A percentile compares a stretch with the other conserved stretches of the same genome.
These are phyloP conservation scores for Brachyalestes nurse DNA, from an alignment of 2,797 vertebrate species.

Conservation along the genomic window DNA sequence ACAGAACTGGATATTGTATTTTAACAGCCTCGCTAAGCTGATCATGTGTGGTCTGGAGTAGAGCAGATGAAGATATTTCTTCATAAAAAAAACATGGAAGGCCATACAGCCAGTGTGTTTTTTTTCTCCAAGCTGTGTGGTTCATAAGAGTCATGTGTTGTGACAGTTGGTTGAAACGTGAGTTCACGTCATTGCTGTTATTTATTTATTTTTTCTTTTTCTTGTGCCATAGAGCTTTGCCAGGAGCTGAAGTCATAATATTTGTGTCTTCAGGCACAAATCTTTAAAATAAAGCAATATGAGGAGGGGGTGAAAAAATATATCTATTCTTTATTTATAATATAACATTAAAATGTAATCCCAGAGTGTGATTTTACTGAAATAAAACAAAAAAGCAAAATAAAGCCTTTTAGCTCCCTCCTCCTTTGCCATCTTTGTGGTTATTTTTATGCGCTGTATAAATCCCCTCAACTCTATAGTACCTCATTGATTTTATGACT, in stretches of 20 bases:
- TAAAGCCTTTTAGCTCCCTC: slow-evolving; percentile 5
- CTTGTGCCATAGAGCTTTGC: slow-evolving; percentile 18
- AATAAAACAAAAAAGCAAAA: not conserved
- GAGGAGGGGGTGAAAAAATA: not conserved
- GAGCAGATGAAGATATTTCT: slow-evolving; percentile 8
- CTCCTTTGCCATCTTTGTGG: slow-evolving; percentile 53
- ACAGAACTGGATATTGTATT: not conserved
- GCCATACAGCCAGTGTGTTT: slow-evolving; percentile 1
- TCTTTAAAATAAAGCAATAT: slow-evolving; percentile 30
- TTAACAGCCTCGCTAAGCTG: slow-evolving; percentile 19
- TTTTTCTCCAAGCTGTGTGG: slow-evolving; percentile 10
- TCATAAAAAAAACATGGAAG: not conserved
- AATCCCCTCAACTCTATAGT: slow-evolving; percentile 51
- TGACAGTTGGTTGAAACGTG: slow-evolving; percentile 39
- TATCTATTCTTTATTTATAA: slow-evolving; percentile 1
- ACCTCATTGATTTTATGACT: slow-evolving; percentile 60
- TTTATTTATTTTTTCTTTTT: not conserved
- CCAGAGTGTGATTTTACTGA: not conserved
- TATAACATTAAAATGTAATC: not conserved
- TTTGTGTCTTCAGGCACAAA: not conserved
- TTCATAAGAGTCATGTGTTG: slow-evolving; percentile 34
- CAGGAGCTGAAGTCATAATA: slow-evolving; percentile 8
- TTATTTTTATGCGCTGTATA: slow-evolving; percentile 55
- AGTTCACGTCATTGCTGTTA: slow-evolving; percentile 30
- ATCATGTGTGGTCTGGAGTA: slow-evolving; percentile 11